These are phyloP conservation scores for Caenorhabditis afra DNA, from an alignment of 2,888 invertebrate genomes.

Conservation along the genomic window DNA sequence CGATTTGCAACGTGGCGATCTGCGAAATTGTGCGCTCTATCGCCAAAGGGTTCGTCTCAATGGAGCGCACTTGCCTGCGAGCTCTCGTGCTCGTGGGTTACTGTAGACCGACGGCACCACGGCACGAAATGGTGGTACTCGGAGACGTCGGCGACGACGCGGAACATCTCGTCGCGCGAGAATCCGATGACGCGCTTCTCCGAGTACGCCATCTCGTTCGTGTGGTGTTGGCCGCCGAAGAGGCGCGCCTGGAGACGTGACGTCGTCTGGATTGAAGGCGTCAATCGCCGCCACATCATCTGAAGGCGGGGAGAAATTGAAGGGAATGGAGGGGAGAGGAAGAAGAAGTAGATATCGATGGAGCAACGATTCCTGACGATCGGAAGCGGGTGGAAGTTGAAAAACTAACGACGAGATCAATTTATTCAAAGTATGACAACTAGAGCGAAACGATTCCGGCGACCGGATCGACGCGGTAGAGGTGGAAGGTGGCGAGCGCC, in stretches of 20 bases:
- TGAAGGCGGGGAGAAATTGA: neutral
- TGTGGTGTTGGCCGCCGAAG: no score
- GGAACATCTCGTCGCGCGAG: constrained; percentile 76
- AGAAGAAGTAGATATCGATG: neutral
- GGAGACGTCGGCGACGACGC: constrained; percentile 73
- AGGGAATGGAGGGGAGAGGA: no score
- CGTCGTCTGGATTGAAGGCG: neutral
- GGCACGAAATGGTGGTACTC: constrained; percentile 77
- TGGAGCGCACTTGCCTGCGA: constrained; percentile 44
- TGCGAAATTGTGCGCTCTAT: constrained; percentile 22
- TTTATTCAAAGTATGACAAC: no score
- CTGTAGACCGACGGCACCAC: constrained; percentile 72
- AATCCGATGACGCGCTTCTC: constrained; percentile 75
- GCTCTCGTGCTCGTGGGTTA: constrained; percentile 55
- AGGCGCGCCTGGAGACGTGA: constrained; percentile 12
- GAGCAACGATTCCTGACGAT: neutral
- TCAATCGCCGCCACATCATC: constrained; percentile 32
- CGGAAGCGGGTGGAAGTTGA: no score
- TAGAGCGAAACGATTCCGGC: no score
- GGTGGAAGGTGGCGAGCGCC: no score
- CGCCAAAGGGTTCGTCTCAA: neutral
- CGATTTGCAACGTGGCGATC: constrained; percentile 73
- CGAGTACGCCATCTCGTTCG: constrained; percentile 69
- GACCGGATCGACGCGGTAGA: no score
- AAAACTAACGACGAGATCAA: no score